These are phyloP conservation scores for Tamandua tetradactyla DNA, from an alignment of 2,797 vertebrate genomes.

Conservation along the genomic window DNA sequence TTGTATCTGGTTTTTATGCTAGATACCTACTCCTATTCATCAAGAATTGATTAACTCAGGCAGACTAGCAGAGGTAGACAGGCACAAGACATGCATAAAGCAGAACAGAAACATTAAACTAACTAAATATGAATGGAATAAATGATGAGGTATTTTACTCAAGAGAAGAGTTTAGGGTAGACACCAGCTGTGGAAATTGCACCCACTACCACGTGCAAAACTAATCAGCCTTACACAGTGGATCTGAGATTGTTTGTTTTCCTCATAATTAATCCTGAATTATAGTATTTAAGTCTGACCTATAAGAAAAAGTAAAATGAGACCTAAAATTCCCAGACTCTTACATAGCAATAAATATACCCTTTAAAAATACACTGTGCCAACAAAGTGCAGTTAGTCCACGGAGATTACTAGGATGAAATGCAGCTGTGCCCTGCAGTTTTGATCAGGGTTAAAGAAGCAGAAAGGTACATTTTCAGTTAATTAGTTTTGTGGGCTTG, in stretches of 20 bases:
- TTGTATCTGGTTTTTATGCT: constrained; percentile 1
- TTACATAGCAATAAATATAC: constrained; percentile 68
- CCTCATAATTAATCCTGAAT: constrained; percentile 64
- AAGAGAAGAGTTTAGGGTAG: not conserved
- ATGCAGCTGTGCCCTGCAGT: constrained; percentile 46
- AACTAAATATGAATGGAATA: not conserved
- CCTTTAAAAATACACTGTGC: constrained; percentile 36
- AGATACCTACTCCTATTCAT: not conserved
- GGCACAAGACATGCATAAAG: not conserved
- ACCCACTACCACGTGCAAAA: constrained; percentile 4
- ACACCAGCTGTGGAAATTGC: not conserved
- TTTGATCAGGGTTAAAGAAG: constrained; percentile 1
- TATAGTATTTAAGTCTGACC: constrained; percentile 65
- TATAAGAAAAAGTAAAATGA: constrained; percentile 63
- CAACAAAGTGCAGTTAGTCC: not conserved
- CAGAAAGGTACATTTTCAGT: not conserved
- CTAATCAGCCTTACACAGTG: constrained; percentile 13
- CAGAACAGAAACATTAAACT: not conserved
- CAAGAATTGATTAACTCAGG: not conserved
- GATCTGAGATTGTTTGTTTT: constrained; percentile 39
- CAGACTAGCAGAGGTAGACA: not conserved
- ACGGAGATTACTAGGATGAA: not conserved
- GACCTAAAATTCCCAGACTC: constrained; percentile 69
- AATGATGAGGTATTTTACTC: not conserved
- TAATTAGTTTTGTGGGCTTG: constrained; percentile 7